A percentile compares a stretch with the other conserved stretches of the same genome.
Conservation (phyloP, 2,888 invertebrate genomes). For the Scotopteryx bipunctaria region DNA sequence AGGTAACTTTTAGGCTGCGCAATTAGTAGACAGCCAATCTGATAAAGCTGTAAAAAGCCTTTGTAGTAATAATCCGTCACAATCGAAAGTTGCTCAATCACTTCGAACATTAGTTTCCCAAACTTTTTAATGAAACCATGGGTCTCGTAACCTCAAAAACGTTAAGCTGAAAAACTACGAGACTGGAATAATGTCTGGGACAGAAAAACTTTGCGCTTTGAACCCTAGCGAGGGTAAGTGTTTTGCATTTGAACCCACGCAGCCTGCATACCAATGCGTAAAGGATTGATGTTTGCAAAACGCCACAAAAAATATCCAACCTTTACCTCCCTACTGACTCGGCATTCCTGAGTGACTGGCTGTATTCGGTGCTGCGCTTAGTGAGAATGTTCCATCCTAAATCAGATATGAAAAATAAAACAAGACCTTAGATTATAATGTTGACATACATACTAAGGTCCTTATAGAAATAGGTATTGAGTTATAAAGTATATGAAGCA, state of each 20-base stretch:
- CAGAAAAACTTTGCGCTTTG: slow-evolving; percentile 81
- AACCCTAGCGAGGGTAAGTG: slow-evolving; percentile 79
- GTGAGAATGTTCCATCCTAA: slow-evolving; percentile 2
- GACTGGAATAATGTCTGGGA: slow-evolving; percentile 80
- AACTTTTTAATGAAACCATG: slow-evolving; percentile 77
- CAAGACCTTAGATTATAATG: not conserved
- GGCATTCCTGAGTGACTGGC: slow-evolving; percentile 38
- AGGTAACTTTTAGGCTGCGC: not conserved
- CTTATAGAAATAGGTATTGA: not conserved
- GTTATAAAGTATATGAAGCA: not conserved
- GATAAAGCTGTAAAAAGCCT: slow-evolving; percentile 11
- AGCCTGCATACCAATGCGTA: slow-evolving; percentile 77
- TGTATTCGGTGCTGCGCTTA: slow-evolving; percentile 6
- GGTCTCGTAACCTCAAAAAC: slow-evolving; percentile 75
- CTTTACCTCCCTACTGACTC: slow-evolving; percentile 44
- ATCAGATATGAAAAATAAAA: not conserved
- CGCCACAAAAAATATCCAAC: slow-evolving; percentile 54
- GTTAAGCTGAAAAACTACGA: slow-evolving; percentile 78
- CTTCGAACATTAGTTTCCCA: slow-evolving; percentile 65
- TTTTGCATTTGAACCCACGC: slow-evolving; percentile 78
- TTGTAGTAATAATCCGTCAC: slow-evolving; percentile 41
- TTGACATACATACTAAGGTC: not conserved
- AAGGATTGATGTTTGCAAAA: slow-evolving; percentile 76
- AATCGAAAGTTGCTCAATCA: slow-evolving; percentile 67
- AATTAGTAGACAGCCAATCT: slow-evolving; percentile 12